Percentiles rank a stretch among this genome's conserved stretches.
phyloP scores from a whole-genome alignment of 1,140 invertebrate genomes.

The Trachymyrmex septentrionalis region DNA sequence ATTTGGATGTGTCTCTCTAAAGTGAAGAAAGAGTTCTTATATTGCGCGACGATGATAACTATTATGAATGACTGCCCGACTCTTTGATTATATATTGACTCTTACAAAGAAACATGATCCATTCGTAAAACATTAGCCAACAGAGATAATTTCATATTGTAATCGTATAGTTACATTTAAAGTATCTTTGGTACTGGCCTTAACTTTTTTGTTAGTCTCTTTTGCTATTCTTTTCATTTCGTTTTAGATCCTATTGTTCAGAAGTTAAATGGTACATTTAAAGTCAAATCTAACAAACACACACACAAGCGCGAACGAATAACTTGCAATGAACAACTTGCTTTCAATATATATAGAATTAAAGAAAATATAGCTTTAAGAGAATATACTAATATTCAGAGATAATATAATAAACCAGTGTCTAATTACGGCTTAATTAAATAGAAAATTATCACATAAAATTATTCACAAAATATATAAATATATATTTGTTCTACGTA shows the following conservation, averaged over 20 bases:
- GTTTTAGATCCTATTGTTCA: not conserved
- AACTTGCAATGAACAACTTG: not conserved
- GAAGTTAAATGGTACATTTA: not conserved
- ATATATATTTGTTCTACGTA: too few species aligned
- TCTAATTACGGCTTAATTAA: not conserved
- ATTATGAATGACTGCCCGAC: conserved; percentile 18
- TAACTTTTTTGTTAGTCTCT: not conserved
- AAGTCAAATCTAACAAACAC: not conserved
- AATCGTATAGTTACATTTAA: not conserved
- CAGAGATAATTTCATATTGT: conserved; percentile 29
- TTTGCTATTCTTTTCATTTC: not conserved
- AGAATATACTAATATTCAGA: not conserved
- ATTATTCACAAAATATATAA: not conserved
- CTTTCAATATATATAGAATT: not conserved
- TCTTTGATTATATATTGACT: conserved; percentile 23
- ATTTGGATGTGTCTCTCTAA: conserved; percentile 26
- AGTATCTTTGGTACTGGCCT: not conserved
- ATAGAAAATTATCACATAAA: not conserved
- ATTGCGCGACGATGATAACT: conserved; percentile 1
- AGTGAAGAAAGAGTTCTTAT: conserved; percentile 15
- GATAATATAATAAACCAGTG: not conserved
- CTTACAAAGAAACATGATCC: conserved; percentile 27
- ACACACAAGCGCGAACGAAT: not conserved
- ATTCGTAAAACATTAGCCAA: not conserved
- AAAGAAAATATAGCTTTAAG: not conserved